Evolutionary conservation across 2,113 vertebrate species (phyloP).

Genomic region (Tautogolabrus adspersus): DNA sequence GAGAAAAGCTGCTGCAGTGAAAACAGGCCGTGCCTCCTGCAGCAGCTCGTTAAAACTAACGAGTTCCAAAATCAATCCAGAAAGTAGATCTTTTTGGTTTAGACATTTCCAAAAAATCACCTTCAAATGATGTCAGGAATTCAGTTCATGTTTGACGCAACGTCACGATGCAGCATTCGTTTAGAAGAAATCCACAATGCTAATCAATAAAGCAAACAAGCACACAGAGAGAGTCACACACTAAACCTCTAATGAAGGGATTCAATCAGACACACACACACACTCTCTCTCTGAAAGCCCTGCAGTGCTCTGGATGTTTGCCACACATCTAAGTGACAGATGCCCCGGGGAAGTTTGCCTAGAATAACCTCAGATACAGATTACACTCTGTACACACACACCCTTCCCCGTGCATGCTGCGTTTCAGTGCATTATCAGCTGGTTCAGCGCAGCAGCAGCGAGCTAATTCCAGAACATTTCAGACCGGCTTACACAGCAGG

Average conservation of each 20-base stretch:
- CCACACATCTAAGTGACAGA: conserved; percentile 29
- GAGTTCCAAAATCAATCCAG: too few relatives aligned
- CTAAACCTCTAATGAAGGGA: background rate
- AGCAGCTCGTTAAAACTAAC: background rate
- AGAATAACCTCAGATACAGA: conserved; percentile 36
- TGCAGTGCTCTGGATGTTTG: conserved; percentile 9
- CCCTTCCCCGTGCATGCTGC: background rate
- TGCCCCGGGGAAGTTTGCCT: background rate
- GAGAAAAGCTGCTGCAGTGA: background rate
- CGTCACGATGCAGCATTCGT: background rate
- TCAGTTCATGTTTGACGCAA: background rate
- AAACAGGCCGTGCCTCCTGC: background rate
- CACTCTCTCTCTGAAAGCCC: too few relatives aligned
- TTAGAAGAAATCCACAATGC: background rate
- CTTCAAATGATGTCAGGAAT: background rate
- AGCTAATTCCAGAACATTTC: conserved; percentile 51
- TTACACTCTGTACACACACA: conserved; percentile 6
- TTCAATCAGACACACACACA: background rate
- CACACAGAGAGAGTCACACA: background rate
- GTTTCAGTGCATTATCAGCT: conserved; percentile 37
- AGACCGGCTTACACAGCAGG: conserved; percentile 22
- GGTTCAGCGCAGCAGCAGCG: conserved; percentile 2
- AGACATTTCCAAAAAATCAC: background rate
- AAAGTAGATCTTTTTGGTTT: too few relatives aligned
- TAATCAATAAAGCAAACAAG: background rate